A percentile compares a stretch with the other conserved stretches of the same genome.
These are phyloP conservation scores for Mixornis gularis DNA, from an alignment of 2,113 vertebrate genomes.

Conservation along the genomic window DNA sequence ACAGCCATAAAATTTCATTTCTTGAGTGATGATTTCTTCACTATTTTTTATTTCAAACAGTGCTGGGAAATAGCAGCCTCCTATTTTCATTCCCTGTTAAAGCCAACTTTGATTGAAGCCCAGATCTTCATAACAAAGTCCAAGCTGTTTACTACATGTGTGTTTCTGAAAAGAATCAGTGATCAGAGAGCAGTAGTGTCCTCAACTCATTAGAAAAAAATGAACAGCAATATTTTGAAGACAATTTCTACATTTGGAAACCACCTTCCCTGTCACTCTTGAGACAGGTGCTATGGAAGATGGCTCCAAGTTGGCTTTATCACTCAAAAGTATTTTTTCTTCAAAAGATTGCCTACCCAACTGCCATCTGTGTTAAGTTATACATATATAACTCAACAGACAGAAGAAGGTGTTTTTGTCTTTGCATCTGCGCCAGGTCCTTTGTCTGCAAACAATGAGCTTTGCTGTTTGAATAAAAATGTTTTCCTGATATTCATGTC, in stretches of 20 bases:
- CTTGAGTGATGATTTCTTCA: constrained; percentile 1
- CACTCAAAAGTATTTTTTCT: not conserved
- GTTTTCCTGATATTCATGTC: not conserved
- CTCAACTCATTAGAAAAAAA: not conserved
- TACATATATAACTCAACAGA: not conserved
- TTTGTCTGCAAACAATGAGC: not conserved
- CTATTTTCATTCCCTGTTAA: not conserved
- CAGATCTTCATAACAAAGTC: not conserved
- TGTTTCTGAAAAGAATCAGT: not conserved
- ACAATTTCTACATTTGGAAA: not conserved
- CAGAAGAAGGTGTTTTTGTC: not conserved
- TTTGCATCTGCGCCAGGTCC: not conserved
- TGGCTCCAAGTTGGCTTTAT: not conserved
- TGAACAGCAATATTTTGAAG: not conserved
- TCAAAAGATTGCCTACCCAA: not conserved
- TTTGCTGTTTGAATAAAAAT: not conserved
- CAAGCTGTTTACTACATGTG: not conserved
- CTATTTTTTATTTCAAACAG: not conserved
- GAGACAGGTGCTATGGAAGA: not conserved
- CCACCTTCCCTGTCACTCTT: not conserved
- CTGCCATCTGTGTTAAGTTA: not conserved
- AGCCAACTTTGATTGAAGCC: not conserved
- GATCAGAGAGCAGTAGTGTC: not conserved
- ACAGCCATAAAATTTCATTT: not conserved
- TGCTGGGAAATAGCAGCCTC: not conserved